A percentile compares a stretch with the other conserved stretches of the same genome.
Evolutionary conservation across 2,888 invertebrate species (phyloP).

Genomic region (Apamea sordens): DNA sequence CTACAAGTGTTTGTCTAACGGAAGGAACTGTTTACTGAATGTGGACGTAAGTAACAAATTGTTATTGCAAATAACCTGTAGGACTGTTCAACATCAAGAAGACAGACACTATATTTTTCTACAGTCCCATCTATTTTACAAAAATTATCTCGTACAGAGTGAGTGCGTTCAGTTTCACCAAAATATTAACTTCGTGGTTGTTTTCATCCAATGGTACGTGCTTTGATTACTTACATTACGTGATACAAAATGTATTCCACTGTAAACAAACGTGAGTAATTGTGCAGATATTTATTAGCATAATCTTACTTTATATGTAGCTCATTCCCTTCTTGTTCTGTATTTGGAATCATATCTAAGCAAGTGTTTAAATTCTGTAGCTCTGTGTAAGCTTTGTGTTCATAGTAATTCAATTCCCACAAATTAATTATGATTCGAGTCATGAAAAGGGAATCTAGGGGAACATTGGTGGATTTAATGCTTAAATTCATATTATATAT

Average conservation of each 20-base stretch:
- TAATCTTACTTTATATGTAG: slow-evolving; percentile 72
- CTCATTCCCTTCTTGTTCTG: slow-evolving; percentile 71
- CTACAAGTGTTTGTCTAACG: slow-evolving; percentile 51
- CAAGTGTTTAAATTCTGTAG: slow-evolving; percentile 63
- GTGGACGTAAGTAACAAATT: slow-evolving; percentile 60
- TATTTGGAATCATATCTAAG: slow-evolving; percentile 69
- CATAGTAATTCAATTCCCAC: slow-evolving; percentile 41
- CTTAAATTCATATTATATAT: slow-evolving; percentile 3
- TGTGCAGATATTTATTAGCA: slow-evolving; percentile 72
- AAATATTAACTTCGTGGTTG: slow-evolving; percentile 60
- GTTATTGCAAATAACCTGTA: slow-evolving; percentile 48
- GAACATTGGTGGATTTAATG: slow-evolving; percentile 5
- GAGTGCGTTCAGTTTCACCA: slow-evolving; percentile 53
- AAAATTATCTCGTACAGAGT: slow-evolving; percentile 34
- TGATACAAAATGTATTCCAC: slow-evolving; percentile 74
- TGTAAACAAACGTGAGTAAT: slow-evolving; percentile 79
- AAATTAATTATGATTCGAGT: slow-evolving; percentile 31
- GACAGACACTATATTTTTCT: slow-evolving; percentile 33
- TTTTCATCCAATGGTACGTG: slow-evolving; percentile 69
- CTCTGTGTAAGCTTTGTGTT: slow-evolving; percentile 31
- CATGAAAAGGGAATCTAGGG: slow-evolving; percentile 18
- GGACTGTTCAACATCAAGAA: slow-evolving; percentile 50
- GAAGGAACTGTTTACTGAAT: slow-evolving; percentile 56
- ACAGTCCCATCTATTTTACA: slow-evolving; percentile 32
- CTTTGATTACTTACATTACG: slow-evolving; percentile 72